Conservation (phyloP, 2,888 invertebrate species). For the Ecliptopera silaceata region DNA sequence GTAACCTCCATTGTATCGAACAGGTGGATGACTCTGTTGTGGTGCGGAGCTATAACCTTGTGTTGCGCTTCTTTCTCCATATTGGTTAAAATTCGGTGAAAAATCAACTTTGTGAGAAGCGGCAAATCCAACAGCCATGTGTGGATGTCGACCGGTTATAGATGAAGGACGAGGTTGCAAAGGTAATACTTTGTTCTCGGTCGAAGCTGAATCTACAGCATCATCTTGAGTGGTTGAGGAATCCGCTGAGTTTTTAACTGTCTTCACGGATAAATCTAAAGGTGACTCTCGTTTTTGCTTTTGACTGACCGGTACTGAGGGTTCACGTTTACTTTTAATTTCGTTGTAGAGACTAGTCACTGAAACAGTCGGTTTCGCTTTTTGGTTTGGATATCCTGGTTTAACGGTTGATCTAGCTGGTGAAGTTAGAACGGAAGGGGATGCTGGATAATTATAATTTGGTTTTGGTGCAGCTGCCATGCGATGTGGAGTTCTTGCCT, state of each 20-base stretch:
- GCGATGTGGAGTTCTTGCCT: conserved; percentile 59
- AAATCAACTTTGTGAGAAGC: conserved; percentile 90
- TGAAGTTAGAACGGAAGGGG: conserved; percentile 65
- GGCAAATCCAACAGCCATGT: conserved; percentile 50
- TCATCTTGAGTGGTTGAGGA: conserved; percentile 92
- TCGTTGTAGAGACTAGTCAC: conserved; percentile 76
- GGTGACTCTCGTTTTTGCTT: conserved; percentile 89
- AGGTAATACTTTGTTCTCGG: conserved; percentile 63
- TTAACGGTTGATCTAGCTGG: conserved; percentile 65
- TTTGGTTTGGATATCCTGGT: conserved; percentile 69
- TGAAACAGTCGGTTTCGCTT: conserved; percentile 76
- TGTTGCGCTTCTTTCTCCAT: conserved; percentile 61
- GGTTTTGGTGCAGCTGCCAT: conserved; percentile 60
- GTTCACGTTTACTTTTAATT: conserved; percentile 86
- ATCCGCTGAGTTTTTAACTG: conserved; percentile 93
- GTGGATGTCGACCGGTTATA: conserved; percentile 52
- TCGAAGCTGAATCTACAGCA: conserved; percentile 71
- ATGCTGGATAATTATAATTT: conserved; percentile 61
- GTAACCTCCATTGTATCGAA: conserved; percentile 66
- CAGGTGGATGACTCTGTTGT: conserved; percentile 52
- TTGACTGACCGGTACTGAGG: conserved; percentile 84
- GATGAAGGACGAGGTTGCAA: conserved; percentile 62
- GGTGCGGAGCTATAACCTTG: conserved; percentile 51
- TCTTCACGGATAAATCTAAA: conserved; percentile 94
- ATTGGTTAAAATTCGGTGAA: conserved; percentile 87